Evolutionary conservation across 2,113 vertebrate genomes (phyloP).

Genomic region (Toxotes chatareus): DNA sequence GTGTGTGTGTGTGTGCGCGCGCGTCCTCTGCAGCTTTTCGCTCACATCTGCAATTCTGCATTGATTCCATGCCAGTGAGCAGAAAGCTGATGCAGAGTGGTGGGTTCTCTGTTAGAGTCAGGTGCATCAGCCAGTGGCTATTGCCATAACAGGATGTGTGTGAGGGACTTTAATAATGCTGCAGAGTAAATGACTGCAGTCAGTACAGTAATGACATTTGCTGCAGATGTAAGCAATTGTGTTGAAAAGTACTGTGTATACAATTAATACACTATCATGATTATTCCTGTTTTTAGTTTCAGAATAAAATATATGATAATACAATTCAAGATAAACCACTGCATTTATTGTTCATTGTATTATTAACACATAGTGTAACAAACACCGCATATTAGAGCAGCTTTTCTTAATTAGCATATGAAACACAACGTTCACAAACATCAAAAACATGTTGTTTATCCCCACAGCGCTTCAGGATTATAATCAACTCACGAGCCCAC

Average conservation of each 20-base stretch:
- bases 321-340: not conserved
- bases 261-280: not conserved
- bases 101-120: constrained; percentile 47
- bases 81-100: constrained; percentile 62
- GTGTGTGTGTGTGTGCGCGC: constrained; percentile 19
- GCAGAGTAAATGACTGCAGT: constrained; percentile 70
- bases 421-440: constrained; percentile 47
- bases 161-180: constrained; percentile 58
- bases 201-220: constrained; percentile 48
- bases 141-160: constrained; percentile 39
- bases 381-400: constrained; percentile 18
- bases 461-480: constrained; percentile 31
- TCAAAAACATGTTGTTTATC: constrained; percentile 60
- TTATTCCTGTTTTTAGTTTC: constrained; percentile 3
- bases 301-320: not conserved
- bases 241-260: constrained; percentile 18
- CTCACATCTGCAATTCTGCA: constrained; percentile 74
- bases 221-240: constrained; percentile 46
- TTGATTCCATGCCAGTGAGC: constrained; percentile 74
- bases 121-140: constrained; percentile 60
- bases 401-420: constrained; percentile 53
- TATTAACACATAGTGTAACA: not conserved
- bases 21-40: constrained; percentile 66
- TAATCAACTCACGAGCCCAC: constrained; percentile 41
- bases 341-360: not conserved